Percentiles rank a stretch among this genome's conserved stretches.
These are phyloP conservation scores for Acomys russatus DNA, from an alignment of 2,797 vertebrate species.

Conservation along the genomic window DNA sequence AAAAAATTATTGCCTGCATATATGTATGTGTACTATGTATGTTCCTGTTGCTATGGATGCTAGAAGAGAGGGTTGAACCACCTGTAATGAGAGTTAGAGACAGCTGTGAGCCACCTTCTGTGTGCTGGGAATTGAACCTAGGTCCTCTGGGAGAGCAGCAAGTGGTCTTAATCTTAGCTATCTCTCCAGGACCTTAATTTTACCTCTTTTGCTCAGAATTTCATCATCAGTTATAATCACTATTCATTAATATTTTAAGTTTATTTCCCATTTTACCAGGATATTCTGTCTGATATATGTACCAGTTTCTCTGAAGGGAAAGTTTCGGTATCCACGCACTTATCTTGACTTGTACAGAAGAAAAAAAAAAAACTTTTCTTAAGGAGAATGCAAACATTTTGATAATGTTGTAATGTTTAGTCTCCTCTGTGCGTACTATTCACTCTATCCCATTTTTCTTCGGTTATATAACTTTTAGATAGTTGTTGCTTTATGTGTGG, in stretches of 20 bases:
- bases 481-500: conserved; percentile 42
- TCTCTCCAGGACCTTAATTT: not conserved
- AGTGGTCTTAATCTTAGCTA: not conserved
- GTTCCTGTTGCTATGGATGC: not conserved
- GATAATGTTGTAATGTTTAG: not conserved
- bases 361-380: conserved; percentile 44
- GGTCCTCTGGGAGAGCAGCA: not conserved
- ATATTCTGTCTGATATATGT: not conserved
- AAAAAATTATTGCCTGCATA: not conserved
- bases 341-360: not conserved
- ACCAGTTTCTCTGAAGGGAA: conserved; percentile 15
- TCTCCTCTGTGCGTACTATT: not conserved
- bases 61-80: not conserved
- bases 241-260: conserved; percentile 41
- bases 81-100: not conserved
- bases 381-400: not conserved
- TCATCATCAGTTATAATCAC: conserved; percentile 8
- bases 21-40: not conserved
- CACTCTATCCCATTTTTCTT: not conserved
- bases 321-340: not conserved
- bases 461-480: conserved; percentile 3
- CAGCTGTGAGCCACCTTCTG: not conserved
- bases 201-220: conserved; percentile 25
- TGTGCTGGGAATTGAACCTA: not conserved
- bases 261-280: conserved; percentile 29